Evolutionary conservation across 2,888 invertebrate species (phyloP), one percentile per base, ranked within the genome.

Genomic region (Teinopalpus imperialis): DNA sequence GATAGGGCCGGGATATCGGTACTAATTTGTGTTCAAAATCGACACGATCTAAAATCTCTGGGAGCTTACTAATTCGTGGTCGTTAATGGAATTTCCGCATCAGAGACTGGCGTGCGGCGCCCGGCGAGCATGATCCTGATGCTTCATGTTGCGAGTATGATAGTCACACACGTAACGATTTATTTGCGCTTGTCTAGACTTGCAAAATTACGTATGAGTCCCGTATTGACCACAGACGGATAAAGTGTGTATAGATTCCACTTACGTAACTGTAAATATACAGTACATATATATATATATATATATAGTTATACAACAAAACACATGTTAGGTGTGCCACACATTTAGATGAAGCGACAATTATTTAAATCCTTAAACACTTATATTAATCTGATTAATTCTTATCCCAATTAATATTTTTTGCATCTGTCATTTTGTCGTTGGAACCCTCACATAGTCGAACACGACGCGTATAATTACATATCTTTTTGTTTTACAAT

Each of bases 1-100:
- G 43, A 14, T 21, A 26, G 26, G 39, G 31, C 7, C 29, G n/a
- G 34, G 24, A 20, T 48, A 48, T 56, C 18, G 36, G 31, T 32
- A 40, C 56, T 65, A 64, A 66, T 69, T 63, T 61, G 49, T 55
- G 65, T 64, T 53, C 56, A 61, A 72, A 70, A 67, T 61, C 64
- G 57, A 61, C 62, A 50, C 56, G 57, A 59, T 69, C 61, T 62
- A 64, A 61, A 64, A 66, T 64, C 56, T 53, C 42, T 46, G 56
- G 57, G 61, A 59, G 62, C 59, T 59, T 66, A 66, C 65, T 71
- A 77, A 79, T 74, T 77, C 65, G 70, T 66, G 68, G 66, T 64
- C 64, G 67, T 69, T 81, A 83, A 82, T 81, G 78, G 80, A 80
- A 75, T 83, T 79, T 79, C 74, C 77, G 70, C 75, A 77, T 76